Percentiles rank a stretch among this genome's conserved stretches.
Conservation (phyloP, 2,113 vertebrate genomes). For the Cephalopterus ornatus region DNA sequence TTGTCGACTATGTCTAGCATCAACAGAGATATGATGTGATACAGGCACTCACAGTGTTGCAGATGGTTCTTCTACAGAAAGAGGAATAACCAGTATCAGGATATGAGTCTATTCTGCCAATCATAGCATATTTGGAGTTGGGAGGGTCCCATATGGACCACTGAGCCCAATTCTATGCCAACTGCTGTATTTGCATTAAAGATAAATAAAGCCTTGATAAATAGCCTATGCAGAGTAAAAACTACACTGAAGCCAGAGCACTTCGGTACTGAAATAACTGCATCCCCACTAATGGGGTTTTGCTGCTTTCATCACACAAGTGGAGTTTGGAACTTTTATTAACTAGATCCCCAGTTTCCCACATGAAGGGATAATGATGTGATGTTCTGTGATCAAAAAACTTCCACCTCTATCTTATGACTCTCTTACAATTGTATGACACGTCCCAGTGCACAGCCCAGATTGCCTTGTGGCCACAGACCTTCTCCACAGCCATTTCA, state of each 20-base stretch:
- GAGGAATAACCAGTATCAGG: background rate
- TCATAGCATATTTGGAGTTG: background rate
- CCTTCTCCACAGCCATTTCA: background rate
- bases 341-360: background rate
- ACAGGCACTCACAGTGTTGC: background rate
- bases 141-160: background rate
- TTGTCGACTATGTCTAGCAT: background rate
- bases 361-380: background rate
- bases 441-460: background rate
- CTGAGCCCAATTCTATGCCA: background rate
- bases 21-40: background rate
- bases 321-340: background rate
- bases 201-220: background rate
- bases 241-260: background rate
- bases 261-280: background rate
- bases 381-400: background rate
- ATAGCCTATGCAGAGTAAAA: background rate
- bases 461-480: background rate
- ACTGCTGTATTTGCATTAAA: background rate
- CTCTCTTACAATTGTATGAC: background rate
- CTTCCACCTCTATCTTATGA: background rate
- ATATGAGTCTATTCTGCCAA: background rate
- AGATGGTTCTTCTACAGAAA: background rate
- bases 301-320: background rate
- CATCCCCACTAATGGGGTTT: background rate